Evolutionary conservation across 2,797 vertebrate species (phyloP).

Genomic region (Eremophila alpestris): DNA sequence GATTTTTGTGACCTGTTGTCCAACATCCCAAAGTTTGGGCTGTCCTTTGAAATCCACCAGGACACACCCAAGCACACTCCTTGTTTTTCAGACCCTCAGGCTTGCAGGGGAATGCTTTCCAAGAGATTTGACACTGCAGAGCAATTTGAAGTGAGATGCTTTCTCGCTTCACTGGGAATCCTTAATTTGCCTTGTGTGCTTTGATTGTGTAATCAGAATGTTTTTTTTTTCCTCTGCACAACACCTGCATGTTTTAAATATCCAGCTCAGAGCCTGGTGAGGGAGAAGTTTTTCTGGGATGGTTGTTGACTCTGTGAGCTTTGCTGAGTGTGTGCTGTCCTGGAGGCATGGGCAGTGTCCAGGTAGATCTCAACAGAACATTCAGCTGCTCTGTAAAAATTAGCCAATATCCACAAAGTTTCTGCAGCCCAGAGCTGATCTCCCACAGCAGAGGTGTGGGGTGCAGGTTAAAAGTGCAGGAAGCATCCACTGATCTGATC

Average conservation of each 20-base stretch:
- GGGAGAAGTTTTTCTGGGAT: background rate
- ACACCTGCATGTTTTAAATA: background rate
- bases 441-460: background rate
- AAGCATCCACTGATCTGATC: background rate
- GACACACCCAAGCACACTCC: no score
- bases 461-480: background rate
- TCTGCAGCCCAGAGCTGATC: background rate
- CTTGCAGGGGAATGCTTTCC: background rate
- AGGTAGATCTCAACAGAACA: background rate
- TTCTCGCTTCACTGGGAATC: background rate
- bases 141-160: background rate
- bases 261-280: background rate
- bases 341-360: background rate
- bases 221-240: background rate
- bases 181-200: background rate
- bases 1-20: background rate
- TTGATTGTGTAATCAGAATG: background rate
- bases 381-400: background rate
- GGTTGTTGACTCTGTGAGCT: background rate
- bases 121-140: background rate
- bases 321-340: background rate
- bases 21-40: background rate
- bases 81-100: background rate
- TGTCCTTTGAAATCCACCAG: background rate
- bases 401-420: background rate